Evolutionary conservation across 1,140 invertebrate species (phyloP), one percentile per base, ranked within the genome.

Genomic region (Zaprionus ghesquierei): DNA sequence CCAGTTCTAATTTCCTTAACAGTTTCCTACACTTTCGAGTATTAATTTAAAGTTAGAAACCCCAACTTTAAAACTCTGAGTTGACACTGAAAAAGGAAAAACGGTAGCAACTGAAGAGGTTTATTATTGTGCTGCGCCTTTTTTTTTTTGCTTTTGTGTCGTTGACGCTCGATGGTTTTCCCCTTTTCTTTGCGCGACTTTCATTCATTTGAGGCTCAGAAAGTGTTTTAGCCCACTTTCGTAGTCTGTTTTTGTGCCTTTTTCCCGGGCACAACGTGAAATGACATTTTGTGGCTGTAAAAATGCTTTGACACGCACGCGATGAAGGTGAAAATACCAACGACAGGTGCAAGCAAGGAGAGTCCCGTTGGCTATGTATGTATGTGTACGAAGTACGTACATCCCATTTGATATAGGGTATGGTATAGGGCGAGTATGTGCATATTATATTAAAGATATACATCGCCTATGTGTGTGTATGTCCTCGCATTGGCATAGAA

Each of bases 261-360:
- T 75, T 49, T 66, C 71, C 33, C 33, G 61, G 65, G 59, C 69
- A 79, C 64, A 81, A 81, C 65, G 76, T 79, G 63, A 86, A 86
- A 82, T 77, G 84, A 77, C 76, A 82, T 87, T 87, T 86, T 87
- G 82, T 86, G 82, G 65, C 69, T 79, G 77, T 87, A 79, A 87
- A 87, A 87, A 73, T 79, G 84, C 54, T 79, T 69, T 70, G 70
- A 71, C 78, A 82, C 84, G 84, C 82, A 87, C 82, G 82, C 82
- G 76, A 87, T 74, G 55, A 68, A 82, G 31, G 29, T 53, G 49
- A 68, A 73, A 82, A 69, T 58, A 54, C 65, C 63, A 81, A 78
- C 75, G 79, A 65, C 81, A 87, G 75, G 68, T 82, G 79, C 68
- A 87, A 61, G 75, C 51, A 69, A 65, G 69, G 63, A 60, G 55